Evolutionary conservation across 2,797 vertebrate species (phyloP).

Genomic region (Pogoniulus pusillus): DNA sequence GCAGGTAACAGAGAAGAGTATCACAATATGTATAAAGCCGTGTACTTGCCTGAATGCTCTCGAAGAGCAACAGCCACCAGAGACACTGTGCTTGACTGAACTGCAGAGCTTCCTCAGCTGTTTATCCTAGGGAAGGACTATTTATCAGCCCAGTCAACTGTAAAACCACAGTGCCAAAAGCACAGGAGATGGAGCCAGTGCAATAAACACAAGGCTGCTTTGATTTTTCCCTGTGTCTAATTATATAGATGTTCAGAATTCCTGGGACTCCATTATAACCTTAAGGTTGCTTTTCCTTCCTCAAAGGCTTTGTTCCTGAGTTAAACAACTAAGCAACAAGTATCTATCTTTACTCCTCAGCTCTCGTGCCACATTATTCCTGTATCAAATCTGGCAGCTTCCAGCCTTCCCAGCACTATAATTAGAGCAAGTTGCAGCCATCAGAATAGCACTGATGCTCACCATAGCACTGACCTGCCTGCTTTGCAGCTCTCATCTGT

Average conservation of each 20-base stretch:
- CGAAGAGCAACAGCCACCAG: constrained; percentile 76
- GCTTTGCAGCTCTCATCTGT: neutral
- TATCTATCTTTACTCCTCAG: neutral
- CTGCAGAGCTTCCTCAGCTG: constrained; percentile 81
- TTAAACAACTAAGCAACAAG: neutral
- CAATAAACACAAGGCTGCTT: constrained; percentile 22
- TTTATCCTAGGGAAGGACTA: constrained; percentile 80
- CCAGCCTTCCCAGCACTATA: constrained; percentile 26
- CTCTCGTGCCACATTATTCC: neutral
- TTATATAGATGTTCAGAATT: constrained; percentile 5
- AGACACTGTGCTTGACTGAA: constrained; percentile 81
- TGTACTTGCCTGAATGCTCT: constrained; percentile 81
- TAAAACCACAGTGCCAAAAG: constrained; percentile 47
- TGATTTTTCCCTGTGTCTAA: neutral
- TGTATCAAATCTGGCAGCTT: neutral
- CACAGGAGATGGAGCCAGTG: neutral
- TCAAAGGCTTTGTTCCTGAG: neutral
- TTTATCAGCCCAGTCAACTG: constrained; percentile 70
- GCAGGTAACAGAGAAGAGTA: neutral
- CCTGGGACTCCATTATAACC: neutral
- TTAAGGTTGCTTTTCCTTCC: constrained; percentile 8
- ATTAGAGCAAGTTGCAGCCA: constrained; percentile 45
- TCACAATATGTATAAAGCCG: neutral
- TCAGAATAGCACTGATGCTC: constrained; percentile 15
- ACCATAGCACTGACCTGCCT: neutral